Base-by-base conservation (phyloP, 35 echinoderm and acorn worm species). In the Apostichopus japonicus region DNA sequence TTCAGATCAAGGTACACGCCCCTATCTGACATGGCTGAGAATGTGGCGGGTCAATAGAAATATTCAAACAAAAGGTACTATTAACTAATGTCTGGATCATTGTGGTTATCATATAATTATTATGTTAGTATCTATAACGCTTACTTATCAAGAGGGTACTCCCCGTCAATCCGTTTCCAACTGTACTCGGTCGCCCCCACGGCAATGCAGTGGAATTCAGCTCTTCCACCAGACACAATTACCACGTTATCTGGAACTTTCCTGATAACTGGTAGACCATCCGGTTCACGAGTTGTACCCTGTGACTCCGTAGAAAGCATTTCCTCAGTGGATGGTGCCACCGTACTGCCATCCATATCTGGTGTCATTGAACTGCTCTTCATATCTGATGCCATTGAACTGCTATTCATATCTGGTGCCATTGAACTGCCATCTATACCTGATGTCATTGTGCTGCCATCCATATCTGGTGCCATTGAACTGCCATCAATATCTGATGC, bases 121-220 rank as follows among this genome's bases (percentile, higher is more conserved):
- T 44, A 44, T 4, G 33, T 44, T 4, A 44, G 33, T 44, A 44
- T 4, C 33, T 4, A 44, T 44, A 44, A 44, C 33, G 33, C 95
- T 81, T 90, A 96, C 95, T 96, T 96, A 15, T 87, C 81, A 65
- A 92, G 82, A 0, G 95, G 95, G 84, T 93, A 94, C 5, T 56
- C 44, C 10, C 95, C 95, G 24, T 88, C 95, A 9, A 96, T 83
- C 23, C 96, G 65, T 24, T 79, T 92, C 96, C 96, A 97, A 17
- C 90, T 91, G 91, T 97, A 97, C 72, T 93, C 93, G 15, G 92
- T 33, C 7, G 96, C 96, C 10, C 96, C 94, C 13, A 67, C 77
- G 13, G 95, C 95, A n/a, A 90, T 79, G 79, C 96, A 97, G 17
- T 72, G 92, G 4, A 97, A 92, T 19, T 94, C 94, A 0, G 87